phyloP scores from a whole-genome alignment of 92 coral and sea anemone genomes.

The Phenganax marumi region DNA sequence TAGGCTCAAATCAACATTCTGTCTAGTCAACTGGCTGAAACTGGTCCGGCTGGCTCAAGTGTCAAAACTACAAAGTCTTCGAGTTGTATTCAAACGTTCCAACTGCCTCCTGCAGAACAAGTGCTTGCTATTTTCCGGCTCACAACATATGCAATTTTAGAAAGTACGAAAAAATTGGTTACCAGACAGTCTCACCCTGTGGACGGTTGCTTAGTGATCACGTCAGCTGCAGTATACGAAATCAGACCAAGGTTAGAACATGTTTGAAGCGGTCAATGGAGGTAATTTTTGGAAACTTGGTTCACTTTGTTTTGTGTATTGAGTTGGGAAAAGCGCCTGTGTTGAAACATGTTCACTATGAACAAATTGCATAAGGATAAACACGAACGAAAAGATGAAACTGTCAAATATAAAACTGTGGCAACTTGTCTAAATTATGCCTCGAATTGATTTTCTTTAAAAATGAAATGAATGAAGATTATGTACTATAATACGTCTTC shows the following conservation, averaged over 20 bases:
- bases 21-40: slow-evolving; percentile 94
- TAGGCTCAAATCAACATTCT: slow-evolving; percentile 74
- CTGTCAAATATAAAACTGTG: too few species aligned
- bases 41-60: slow-evolving; percentile 45
- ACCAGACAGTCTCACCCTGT: slow-evolving; percentile 50
- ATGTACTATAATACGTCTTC: too few species aligned
- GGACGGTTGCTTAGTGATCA: slow-evolving; percentile 81
- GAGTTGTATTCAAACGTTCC: slow-evolving; percentile 81
- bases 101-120: slow-evolving; percentile 72
- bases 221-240: slow-evolving; percentile 77
- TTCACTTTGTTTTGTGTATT: too few species aligned
- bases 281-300: background rate
- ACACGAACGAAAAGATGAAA: too few species aligned
- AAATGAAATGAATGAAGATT: too few species aligned
- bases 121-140: slow-evolving; percentile 75
- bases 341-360: too few species aligned
- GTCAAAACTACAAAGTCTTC: slow-evolving; percentile 42
- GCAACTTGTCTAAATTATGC: too few species aligned
- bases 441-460: too few species aligned
- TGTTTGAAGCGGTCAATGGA: background rate
- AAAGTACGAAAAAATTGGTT: slow-evolving; percentile 34
- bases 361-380: too few species aligned
- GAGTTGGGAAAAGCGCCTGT: too few species aligned
- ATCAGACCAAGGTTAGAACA: slow-evolving; percentile 75
- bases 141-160: slow-evolving; percentile 54